phyloP scores from a whole-genome alignment of 2,113 vertebrate genomes.

The Cathartes aura region DNA sequence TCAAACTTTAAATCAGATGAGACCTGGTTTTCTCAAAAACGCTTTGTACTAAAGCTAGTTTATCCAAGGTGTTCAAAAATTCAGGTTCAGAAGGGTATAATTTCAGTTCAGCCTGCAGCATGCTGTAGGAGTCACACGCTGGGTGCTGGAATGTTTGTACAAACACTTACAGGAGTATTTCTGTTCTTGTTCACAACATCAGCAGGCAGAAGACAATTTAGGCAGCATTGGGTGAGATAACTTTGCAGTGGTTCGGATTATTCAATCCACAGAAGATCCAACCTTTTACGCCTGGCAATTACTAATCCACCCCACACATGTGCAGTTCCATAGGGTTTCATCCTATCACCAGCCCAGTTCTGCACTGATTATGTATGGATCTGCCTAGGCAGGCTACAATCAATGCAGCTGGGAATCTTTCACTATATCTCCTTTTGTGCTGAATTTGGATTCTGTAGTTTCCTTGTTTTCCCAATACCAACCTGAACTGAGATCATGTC shows the following conservation, averaged over 20 bases:
- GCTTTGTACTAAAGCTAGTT: background rate
- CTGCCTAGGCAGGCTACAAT: background rate
- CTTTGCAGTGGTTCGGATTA: background rate
- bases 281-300: background rate
- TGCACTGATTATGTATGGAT: background rate
- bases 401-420: background rate
- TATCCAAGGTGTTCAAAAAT: background rate
- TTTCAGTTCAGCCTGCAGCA: background rate
- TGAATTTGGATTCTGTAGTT: background rate
- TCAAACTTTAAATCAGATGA: background rate
- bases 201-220: background rate
- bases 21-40: background rate
- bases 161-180: background rate
- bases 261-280: background rate
- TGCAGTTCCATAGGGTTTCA: background rate
- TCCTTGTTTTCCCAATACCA: background rate
- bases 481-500: background rate
- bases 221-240: background rate
- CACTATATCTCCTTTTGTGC: background rate
- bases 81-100: background rate
- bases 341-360: background rate
- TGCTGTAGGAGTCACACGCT: background rate
- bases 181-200: background rate
- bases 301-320: background rate
- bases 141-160: background rate